These are phyloP conservation scores for Streptopelia turtur DNA, from an alignment of 2,797 vertebrate species.

Conservation along the genomic window DNA sequence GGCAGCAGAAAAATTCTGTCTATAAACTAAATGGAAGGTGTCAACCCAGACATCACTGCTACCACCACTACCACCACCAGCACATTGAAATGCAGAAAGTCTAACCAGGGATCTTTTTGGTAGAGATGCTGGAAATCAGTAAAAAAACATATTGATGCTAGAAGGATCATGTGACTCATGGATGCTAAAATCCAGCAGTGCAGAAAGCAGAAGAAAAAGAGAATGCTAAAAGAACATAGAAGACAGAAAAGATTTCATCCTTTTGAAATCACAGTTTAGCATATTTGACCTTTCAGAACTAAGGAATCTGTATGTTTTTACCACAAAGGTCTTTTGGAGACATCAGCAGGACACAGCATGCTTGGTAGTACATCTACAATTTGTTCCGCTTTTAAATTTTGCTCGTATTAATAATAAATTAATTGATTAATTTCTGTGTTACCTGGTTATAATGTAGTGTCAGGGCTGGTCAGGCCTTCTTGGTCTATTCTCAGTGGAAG, in stretches of 20 bases:
- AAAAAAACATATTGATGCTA: neutral
- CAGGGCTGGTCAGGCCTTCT: slow-evolving; percentile 19
- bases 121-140: neutral
- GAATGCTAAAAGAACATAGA: neutral
- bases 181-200: slow-evolving; percentile 46
- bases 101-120: slow-evolving; percentile 67
- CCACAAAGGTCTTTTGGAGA: slow-evolving; percentile 21
- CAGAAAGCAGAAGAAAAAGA: neutral
- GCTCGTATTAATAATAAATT: slow-evolving; percentile 67
- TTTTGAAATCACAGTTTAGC: neutral
- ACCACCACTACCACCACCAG: slow-evolving; percentile 88
- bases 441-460: slow-evolving; percentile 14
- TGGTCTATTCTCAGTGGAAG: neutral
- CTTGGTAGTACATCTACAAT: neutral
- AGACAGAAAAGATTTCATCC: neutral
- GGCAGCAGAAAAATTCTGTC: slow-evolving; percentile 91
- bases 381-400: slow-evolving; percentile 35
- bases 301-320: neutral
- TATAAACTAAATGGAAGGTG: slow-evolving; percentile 93
- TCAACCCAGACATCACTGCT: slow-evolving; percentile 80
- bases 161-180: neutral
- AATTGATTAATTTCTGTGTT: slow-evolving; percentile 61
- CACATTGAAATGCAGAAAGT: slow-evolving; percentile 98
- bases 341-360: neutral
- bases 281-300: neutral